Evolutionary conservation across 2,113 vertebrate genomes (phyloP).

Genomic region (Sapayoa aenigma): DNA sequence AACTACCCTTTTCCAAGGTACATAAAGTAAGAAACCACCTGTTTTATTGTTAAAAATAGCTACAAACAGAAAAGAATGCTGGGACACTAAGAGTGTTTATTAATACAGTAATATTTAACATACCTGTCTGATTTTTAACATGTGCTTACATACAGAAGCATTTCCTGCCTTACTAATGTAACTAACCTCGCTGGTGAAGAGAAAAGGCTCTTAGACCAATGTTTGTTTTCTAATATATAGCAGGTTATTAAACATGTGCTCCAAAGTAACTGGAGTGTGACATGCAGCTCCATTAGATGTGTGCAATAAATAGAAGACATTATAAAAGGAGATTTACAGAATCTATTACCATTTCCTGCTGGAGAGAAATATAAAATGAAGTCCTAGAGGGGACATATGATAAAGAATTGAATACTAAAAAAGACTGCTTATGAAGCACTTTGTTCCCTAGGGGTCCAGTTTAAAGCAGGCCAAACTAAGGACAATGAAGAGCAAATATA

Average conservation of each 20-base stretch:
- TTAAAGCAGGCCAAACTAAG: not conserved
- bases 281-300: not conserved
- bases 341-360: constrained; percentile 15
- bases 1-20: not conserved
- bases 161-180: not conserved
- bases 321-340: not conserved
- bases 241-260: not conserved
- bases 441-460: not conserved
- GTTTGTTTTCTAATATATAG: not conserved
- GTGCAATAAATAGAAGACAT: not conserved
- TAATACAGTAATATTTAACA: not conserved
- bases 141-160: not conserved
- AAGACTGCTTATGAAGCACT: not conserved
- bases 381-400: not conserved
- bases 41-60: not conserved
- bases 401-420: not conserved
- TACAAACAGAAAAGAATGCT: not conserved
- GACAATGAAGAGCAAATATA: not conserved
- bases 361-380: constrained; percentile 27
- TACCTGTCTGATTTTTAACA: not conserved
- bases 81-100: not conserved
- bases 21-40: not conserved
- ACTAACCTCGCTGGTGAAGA: not conserved
- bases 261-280: not conserved
- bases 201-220: not conserved